Conservation (phyloP, 2,888 invertebrate species). For the Odontocolon sp. region DNA sequence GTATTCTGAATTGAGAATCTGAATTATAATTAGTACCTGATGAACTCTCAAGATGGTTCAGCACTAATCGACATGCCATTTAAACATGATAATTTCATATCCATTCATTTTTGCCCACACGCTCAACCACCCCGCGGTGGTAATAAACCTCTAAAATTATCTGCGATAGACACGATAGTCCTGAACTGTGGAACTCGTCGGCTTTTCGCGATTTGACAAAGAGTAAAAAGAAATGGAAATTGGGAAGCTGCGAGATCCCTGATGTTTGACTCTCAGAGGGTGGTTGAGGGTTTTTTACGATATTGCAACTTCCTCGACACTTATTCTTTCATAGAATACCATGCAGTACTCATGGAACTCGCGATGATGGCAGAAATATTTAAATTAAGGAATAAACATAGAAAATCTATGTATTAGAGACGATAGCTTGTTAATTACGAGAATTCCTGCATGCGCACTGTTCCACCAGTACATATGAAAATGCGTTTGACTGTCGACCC, state of each 20-base stretch:
- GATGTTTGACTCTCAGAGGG: slow-evolving; percentile 17
- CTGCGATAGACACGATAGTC: slow-evolving; percentile 15
- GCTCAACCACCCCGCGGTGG: background rate
- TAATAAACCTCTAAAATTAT: slow-evolving; percentile 54
- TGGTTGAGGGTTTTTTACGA: background rate
- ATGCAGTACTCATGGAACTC: slow-evolving; percentile 28
- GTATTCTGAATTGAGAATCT: background rate
- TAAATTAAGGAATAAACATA: slow-evolving; percentile 28
- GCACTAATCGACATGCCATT: background rate
- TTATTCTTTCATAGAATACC: slow-evolving; percentile 10
- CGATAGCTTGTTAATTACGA: slow-evolving; percentile 20
- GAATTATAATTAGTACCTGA: slow-evolving; percentile 34
- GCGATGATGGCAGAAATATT: slow-evolving; percentile 28
- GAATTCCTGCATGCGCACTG: slow-evolving; percentile 24
- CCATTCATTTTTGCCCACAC: slow-evolving; percentile 36
- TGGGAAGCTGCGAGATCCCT: slow-evolving; percentile 31
- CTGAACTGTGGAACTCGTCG: slow-evolving; percentile 5
- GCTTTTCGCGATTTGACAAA: slow-evolving; percentile 33
- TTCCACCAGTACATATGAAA: slow-evolving; percentile 58
- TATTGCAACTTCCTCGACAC: slow-evolving; percentile 24
- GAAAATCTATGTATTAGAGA: too few species aligned
- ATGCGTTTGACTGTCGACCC: slow-evolving; percentile 60
- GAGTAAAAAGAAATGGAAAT: background rate
- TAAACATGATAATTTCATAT: slow-evolving; percentile 46
- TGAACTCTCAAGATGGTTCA: background rate